phyloP scores from a whole-genome alignment of 1,140 invertebrate genomes.

The Drosophila obscura region DNA sequence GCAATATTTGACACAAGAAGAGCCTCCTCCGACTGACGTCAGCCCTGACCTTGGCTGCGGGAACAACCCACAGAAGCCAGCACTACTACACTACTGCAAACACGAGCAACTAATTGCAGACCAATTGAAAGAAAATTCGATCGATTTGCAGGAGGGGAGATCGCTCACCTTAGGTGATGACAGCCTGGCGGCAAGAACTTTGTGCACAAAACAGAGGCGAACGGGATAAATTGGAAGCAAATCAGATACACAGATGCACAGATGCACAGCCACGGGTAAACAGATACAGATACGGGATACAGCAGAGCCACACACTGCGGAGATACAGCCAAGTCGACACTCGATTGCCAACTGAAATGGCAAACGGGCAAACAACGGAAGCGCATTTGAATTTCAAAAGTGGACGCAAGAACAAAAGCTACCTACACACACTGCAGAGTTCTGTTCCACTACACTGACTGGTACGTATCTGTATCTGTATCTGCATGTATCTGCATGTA shows the following conservation, averaged over 20 bases:
- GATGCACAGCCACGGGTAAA: constrained; percentile 9
- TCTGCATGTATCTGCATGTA: constrained; percentile 25
- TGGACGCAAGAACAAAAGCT: constrained; percentile 76
- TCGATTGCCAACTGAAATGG: constrained; percentile 77
- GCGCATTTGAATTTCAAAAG: constrained; percentile 81
- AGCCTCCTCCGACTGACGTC: constrained; percentile 46
- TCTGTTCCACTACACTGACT: constrained; percentile 15
- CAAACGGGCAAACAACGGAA: constrained; percentile 54
- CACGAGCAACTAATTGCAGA: constrained; percentile 13
- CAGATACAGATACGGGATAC: constrained; percentile 25
- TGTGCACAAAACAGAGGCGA: constrained; percentile 5
- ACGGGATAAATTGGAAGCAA: constrained; percentile 15
- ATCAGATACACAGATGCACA: constrained; percentile 4
- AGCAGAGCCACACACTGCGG: constrained; percentile 17
- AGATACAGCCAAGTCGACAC: constrained; percentile 82
- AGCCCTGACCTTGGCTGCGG: constrained; percentile 50
- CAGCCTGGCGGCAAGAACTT: constrained; percentile 5
- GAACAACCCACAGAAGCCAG: constrained; percentile 6
- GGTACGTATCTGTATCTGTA: constrained; percentile 16
- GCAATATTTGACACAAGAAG: constrained; percentile 44
- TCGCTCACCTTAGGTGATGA: constrained; percentile 28
- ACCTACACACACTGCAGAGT: constrained; percentile 18
- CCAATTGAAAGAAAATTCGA: constrained; percentile 8
- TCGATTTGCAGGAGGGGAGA: not conserved
- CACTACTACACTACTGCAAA: constrained; percentile 4